phyloP scores from a whole-genome alignment of 2,113 vertebrate species.

The Barbus barbus region DNA sequence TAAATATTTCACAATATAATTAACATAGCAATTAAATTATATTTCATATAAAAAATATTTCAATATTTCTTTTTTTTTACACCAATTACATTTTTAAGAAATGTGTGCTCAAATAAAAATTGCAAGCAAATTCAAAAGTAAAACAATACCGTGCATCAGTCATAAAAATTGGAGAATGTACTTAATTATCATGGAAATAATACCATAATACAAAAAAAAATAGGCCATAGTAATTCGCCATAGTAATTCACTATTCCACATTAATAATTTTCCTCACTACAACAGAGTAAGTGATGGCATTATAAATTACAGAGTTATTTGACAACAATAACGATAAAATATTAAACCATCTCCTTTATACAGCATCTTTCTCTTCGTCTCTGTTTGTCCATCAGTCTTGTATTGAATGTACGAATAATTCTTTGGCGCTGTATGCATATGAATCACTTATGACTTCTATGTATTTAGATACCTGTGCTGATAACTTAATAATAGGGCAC shows the following conservation, averaged over 20 bases:
- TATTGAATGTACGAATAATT: not conserved
- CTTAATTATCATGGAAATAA: no score
- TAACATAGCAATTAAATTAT: not conserved
- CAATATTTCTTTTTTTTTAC: no score
- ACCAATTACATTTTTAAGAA: not conserved
- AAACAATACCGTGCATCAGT: no score
- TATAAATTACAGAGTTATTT: not conserved
- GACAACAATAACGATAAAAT: not conserved
- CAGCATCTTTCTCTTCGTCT: not conserved
- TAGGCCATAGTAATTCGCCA: no score
- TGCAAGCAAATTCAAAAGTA: no score
- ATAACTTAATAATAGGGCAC: constrained; percentile 32
- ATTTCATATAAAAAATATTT: not conserved
- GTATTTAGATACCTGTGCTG: constrained; percentile 22
- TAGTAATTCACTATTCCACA: not conserved
- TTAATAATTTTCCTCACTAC: not conserved
- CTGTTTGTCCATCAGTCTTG: not conserved
- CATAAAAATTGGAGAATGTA: no score
- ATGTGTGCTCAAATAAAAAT: not conserved
- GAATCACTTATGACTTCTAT: constrained; percentile 5
- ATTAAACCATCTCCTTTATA: not conserved
- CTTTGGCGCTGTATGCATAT: not conserved
- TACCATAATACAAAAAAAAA: no score
- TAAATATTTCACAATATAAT: not conserved
- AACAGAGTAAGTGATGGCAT: not conserved